Evolutionary conservation across 2,888 invertebrate genomes (phyloP), one percentile per base, ranked within the genome.

Genomic region (Platerodrilus igneus): DNA sequence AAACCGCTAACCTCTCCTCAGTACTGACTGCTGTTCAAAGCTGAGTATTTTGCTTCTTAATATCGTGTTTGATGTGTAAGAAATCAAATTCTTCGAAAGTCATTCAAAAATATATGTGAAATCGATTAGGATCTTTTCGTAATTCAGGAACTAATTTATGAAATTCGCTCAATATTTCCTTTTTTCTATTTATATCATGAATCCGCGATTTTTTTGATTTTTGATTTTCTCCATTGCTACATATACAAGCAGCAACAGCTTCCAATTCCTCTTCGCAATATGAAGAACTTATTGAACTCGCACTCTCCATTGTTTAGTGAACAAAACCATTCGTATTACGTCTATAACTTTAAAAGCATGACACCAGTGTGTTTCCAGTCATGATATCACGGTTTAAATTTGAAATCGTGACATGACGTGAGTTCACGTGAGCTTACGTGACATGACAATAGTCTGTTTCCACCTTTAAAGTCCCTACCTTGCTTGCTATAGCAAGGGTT

Each of bases 91-190:
- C 21, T 18, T 41, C 30, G 7, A 37, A 30, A 11, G 25, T 28
- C 37, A 45, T 41, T 19, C 44, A 33, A 36, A 47, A 47, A 32
- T 44, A 40, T 33, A 45, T 37, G 15, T 45, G 33, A 37, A 15
- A 45, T 6, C 41, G 32, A 11, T 36, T 26, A 16, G 32, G 28
- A 45, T 45, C 9, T 4, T 41, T 19, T n/a, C 22, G 11, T 31
- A 45, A 21, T 31, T 45, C 41, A 20, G 18, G 31, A 9, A 40
- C 27, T 33, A 33, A 37, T 26, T 10, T 23, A 16, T 33, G 20
- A 25, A 11, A 25, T 11, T 22, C 25, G 14, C 18, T 9, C 34
- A 15, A 16, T 14, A 8, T 33, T 33, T 17, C 25, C 14, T 15
- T 14, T 32, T 5, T 20, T 9, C 18, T 33, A 10, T 14, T 23